phyloP scores from a whole-genome alignment of 2,888 invertebrate genomes.

The Macrophya alboannulata region DNA sequence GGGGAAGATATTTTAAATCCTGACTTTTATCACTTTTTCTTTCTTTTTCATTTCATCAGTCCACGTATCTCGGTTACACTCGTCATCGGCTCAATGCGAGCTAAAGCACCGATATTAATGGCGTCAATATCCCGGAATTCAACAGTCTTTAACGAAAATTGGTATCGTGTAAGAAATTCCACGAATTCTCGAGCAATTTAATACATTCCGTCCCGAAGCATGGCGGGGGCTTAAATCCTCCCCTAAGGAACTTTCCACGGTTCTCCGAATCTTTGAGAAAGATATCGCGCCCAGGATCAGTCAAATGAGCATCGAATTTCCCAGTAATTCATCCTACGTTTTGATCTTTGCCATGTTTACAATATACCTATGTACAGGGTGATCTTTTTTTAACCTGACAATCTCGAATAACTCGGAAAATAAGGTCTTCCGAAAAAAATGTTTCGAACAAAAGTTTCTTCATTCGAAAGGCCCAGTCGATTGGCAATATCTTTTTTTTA shows the following conservation, averaged over 20 bases:
- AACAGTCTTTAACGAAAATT: neutral
- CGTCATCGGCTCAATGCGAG: neutral
- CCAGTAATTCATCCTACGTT: neutral
- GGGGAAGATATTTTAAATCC: neutral
- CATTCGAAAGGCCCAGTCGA: no score
- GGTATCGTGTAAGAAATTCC: neutral
- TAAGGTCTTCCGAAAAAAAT: no score
- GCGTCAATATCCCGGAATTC: neutral
- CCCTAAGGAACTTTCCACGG: conserved; percentile 10
- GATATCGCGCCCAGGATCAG: neutral
- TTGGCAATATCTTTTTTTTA: no score
- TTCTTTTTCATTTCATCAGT: neutral
- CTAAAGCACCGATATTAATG: neutral
- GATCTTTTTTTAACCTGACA: no score
- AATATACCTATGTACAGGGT: no score
- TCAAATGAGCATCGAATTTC: conserved; percentile 20
- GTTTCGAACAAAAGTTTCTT: no score
- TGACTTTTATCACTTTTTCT: neutral
- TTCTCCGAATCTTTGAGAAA: conserved; percentile 8
- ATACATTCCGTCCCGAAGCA: neutral
- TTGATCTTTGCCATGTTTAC: neutral
- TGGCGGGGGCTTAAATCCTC: neutral
- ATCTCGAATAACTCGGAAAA: no score
- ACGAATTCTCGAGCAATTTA: neutral
- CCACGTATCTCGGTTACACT: neutral